Conservation (phyloP, 1,140 invertebrate genomes). For the Drosophila miranda region DNA sequence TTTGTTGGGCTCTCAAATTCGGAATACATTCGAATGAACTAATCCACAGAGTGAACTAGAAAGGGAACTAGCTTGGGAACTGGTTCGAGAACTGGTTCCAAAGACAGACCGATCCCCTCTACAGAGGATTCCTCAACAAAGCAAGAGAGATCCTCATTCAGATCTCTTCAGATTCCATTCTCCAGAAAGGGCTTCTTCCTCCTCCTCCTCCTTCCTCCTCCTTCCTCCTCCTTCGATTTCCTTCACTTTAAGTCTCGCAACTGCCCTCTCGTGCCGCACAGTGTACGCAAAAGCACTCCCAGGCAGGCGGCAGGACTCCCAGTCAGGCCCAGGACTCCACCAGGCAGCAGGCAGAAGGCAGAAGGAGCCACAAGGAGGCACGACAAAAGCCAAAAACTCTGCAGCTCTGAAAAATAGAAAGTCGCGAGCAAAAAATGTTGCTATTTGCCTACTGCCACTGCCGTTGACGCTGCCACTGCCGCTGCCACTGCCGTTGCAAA, state of each 20-base stretch:
- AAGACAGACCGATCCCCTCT: too few species aligned
- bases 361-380: background rate
- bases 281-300: constrained; percentile 10
- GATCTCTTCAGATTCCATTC: too few species aligned
- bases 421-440: constrained; percentile 40
- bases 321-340: too few species aligned
- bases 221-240: too few species aligned
- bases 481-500: constrained; percentile 29
- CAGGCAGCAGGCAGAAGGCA: too few species aligned
- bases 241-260: too few species aligned
- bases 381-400: constrained; percentile 43
- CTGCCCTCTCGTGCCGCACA: constrained; percentile 11
- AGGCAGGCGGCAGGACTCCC: too few species aligned
- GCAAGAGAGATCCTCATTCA: too few species aligned
- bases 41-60: constrained; percentile 27
- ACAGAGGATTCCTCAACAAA: too few species aligned
- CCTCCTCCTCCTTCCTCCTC: too few species aligned
- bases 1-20: constrained; percentile 41
- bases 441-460: constrained; percentile 53
- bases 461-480: constrained; percentile 18
- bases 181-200: too few species aligned
- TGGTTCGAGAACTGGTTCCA: too few species aligned
- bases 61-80: background rate
- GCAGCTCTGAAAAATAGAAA: constrained; percentile 56
- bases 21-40: constrained; percentile 46